A percentile compares a stretch with the other conserved stretches of the same genome.
Evolutionary conservation across 2,888 invertebrate species (phyloP).

Genomic region (Hedychridium roseum): DNA sequence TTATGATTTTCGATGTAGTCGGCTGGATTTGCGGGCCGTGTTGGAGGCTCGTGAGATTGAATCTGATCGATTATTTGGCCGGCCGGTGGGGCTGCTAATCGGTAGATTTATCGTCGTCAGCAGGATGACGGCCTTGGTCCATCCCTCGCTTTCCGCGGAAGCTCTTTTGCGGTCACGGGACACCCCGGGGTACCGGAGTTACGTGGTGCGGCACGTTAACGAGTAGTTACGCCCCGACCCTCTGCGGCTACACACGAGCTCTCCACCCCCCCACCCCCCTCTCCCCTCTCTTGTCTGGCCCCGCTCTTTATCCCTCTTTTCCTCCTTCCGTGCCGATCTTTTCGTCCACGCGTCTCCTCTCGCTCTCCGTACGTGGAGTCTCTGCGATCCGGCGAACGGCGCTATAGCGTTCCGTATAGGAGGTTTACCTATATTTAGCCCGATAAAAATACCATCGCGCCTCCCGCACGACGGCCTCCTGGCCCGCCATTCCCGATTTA

Average conservation of each 20-base stretch:
- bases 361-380: too few relatives aligned
- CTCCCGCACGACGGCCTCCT: slow-evolving; percentile 63
- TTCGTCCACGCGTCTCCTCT: too few relatives aligned
- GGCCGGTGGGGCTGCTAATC: too few relatives aligned
- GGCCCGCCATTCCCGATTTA: slow-evolving; percentile 61
- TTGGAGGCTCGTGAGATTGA: too few relatives aligned
- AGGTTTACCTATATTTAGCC: slow-evolving; percentile 61
- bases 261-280: slow-evolving; percentile 1
- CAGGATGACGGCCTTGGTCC: slow-evolving; percentile 24
- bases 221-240: slow-evolving; percentile 42
- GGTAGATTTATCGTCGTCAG: too few relatives aligned
- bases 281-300: slow-evolving; percentile 10
- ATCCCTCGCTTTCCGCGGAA: slow-evolving; percentile 33
- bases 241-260: slow-evolving; percentile 5
- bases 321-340: slow-evolving; percentile 13
- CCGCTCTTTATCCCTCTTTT: slow-evolving; percentile 15
- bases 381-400: slow-evolving; percentile 29
- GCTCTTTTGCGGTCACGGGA: slow-evolving; percentile 46
- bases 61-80: too few relatives aligned
- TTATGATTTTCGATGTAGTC: too few relatives aligned
- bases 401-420: slow-evolving; percentile 56
- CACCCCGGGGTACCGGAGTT: slow-evolving; percentile 38
- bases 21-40: too few relatives aligned
- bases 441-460: slow-evolving; percentile 62
- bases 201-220: slow-evolving; percentile 40